Percentiles rank a stretch among this genome's conserved stretches.
Conservation (phyloP, 2,888 invertebrate genomes). For the Argyra leucocephala region DNA sequence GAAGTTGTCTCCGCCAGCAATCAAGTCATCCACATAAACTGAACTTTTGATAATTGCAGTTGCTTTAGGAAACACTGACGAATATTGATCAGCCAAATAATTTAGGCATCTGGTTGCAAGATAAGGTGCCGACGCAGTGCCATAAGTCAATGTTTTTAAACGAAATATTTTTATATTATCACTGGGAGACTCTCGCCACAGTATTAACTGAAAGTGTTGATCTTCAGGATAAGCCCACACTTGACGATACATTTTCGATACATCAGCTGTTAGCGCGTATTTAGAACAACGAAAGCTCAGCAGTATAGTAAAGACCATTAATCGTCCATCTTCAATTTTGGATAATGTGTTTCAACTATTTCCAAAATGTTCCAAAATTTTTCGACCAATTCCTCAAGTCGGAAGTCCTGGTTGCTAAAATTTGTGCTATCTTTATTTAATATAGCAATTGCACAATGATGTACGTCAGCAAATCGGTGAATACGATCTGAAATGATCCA, state of each 20-base stretch:
- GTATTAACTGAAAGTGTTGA: constrained; percentile 20
- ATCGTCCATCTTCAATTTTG: not conserved
- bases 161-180: constrained; percentile 16
- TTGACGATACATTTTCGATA: constrained; percentile 25
- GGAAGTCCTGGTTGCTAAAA: no score
- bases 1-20: constrained; percentile 13
- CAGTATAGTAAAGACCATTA: not conserved
- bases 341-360: no score
- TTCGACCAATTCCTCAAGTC: no score
- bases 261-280: constrained; percentile 20
- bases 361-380: no score
- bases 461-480: no score
- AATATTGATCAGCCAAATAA: constrained; percentile 10
- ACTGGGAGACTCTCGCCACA: constrained; percentile 14
- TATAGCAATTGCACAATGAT: no score
- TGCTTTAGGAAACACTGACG: not conserved
- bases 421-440: no score
- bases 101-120: constrained; percentile 18
- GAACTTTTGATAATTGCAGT: not conserved
- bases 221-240: constrained; percentile 20
- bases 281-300: not conserved
- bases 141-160: constrained; percentile 16
- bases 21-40: constrained; percentile 19
- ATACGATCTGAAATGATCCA: no score
- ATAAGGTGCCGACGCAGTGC: constrained; percentile 19